Evolutionary conservation across 2,888 invertebrate species (phyloP).

Genomic region (Sphecodes monilicornis): DNA sequence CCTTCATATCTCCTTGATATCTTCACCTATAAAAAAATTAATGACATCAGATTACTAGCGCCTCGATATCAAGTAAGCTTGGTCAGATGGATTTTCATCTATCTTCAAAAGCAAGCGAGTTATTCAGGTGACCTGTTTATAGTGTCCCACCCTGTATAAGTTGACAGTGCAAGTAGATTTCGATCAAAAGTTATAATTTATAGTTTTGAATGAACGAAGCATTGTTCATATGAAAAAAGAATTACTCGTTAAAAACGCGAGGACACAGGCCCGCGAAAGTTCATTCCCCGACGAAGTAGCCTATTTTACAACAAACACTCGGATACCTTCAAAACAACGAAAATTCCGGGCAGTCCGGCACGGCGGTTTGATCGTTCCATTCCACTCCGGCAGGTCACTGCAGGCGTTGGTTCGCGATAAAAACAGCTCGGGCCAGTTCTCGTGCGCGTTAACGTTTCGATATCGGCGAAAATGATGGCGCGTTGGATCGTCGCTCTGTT

Average conservation of each 20-base stretch:
- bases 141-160: no score
- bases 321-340: neutral
- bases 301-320: neutral
- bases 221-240: neutral
- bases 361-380: neutral
- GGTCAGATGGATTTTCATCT: no score
- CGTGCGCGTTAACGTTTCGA: conserved; percentile 2
- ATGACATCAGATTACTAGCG: no score
- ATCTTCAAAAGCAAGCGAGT: no score
- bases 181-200: neutral
- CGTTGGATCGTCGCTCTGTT: conserved; percentile 7
- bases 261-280: neutral
- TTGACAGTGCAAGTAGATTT: neutral
- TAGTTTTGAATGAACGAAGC: neutral
- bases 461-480: conserved; percentile 22
- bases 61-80: no score
- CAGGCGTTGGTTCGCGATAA: neutral
- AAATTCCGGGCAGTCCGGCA: neutral
- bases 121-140: no score
- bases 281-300: neutral
- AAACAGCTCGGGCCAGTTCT: neutral
- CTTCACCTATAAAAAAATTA: no score
- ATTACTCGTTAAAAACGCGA: neutral
- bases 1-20: no score
- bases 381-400: no score